Evolutionary conservation across 2,797 vertebrate species (phyloP).

Genomic region (Lagorchestes hirsutus): DNA sequence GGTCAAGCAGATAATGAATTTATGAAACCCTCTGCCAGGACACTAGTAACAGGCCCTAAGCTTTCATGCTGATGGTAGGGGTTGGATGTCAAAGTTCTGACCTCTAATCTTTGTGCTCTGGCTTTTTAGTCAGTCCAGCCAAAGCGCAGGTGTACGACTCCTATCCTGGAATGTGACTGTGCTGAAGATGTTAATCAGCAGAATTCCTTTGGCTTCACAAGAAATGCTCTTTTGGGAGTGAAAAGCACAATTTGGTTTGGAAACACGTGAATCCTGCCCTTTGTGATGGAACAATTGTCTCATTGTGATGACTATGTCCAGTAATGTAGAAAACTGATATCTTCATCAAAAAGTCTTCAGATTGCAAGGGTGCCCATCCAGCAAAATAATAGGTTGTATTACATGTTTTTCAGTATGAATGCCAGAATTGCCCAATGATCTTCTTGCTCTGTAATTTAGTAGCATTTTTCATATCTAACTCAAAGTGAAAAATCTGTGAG

Average conservation of each 20-base stretch:
- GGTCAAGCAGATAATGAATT: constrained; percentile 62
- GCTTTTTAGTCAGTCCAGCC: constrained; percentile 18
- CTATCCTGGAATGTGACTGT: constrained; percentile 69
- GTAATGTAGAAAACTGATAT: background rate
- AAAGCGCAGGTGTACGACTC: constrained; percentile 80
- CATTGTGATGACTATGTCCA: constrained; percentile 47
- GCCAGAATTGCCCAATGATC: background rate
- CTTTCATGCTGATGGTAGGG: background rate
- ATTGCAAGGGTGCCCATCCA: background rate
- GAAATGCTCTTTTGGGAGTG: constrained; percentile 72
- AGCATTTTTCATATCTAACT: background rate
- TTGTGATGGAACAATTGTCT: constrained; percentile 64
- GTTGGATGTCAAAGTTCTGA: constrained; percentile 38
- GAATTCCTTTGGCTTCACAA: constrained; percentile 66
- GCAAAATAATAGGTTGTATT: background rate
- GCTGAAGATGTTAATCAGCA: constrained; percentile 45
- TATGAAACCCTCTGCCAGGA: constrained; percentile 44
- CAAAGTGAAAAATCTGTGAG: background rate
- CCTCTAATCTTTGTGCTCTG: constrained; percentile 46
- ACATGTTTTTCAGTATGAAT: background rate
- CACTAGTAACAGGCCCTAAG: constrained; percentile 52
- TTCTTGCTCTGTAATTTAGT: background rate
- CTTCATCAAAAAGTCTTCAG: constrained; percentile 35
- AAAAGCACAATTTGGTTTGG: constrained; percentile 56
- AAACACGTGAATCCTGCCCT: constrained; percentile 53